phyloP scores from a whole-genome alignment of 2,888 invertebrate genomes.

The Boloria euphrosyne region DNA sequence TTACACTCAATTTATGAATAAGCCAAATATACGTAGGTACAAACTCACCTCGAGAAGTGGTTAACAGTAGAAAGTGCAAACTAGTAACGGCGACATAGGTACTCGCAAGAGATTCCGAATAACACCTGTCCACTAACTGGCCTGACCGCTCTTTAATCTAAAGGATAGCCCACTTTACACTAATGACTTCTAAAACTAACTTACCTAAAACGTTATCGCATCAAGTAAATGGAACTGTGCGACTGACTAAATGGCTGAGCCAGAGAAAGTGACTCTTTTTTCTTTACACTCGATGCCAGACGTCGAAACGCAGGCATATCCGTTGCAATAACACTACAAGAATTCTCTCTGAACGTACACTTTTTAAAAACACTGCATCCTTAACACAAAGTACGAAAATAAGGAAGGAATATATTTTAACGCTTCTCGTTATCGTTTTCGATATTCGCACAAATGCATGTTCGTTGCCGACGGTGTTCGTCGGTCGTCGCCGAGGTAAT shows the following conservation, averaged over 20 bases:
- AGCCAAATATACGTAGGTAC: not conserved
- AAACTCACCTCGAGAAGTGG: conserved; percentile 5
- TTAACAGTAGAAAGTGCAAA: not conserved
- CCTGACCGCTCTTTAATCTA: conserved; percentile 47
- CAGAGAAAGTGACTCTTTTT: conserved; percentile 71
- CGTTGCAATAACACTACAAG: conserved; percentile 59
- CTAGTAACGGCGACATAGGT: not conserved
- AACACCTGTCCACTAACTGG: conserved; percentile 37
- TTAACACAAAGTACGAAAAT: conserved; percentile 52
- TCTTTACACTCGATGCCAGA: conserved; percentile 75
- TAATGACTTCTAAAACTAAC: conserved; percentile 61
- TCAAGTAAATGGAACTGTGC: conserved; percentile 67
- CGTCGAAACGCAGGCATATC: conserved; percentile 76
- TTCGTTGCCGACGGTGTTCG: conserved; percentile 46
- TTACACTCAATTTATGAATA: not conserved
- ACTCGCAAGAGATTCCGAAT: conserved; percentile 8
- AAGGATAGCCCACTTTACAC: conserved; percentile 55
- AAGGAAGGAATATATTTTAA: conserved; percentile 34
- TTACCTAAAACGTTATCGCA: conserved; percentile 81
- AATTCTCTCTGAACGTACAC: conserved; percentile 52
- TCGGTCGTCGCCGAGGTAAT: conserved; percentile 36
- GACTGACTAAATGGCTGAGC: conserved; percentile 58
- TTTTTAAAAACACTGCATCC: conserved; percentile 59
- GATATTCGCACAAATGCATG: conserved; percentile 56
- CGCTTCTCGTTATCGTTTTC: conserved; percentile 52